Percentiles rank a stretch among this genome's conserved stretches.
These are phyloP conservation scores for Chiloscyllium punctatum DNA, from an alignment of 2,797 vertebrate species.

Conservation along the genomic window DNA sequence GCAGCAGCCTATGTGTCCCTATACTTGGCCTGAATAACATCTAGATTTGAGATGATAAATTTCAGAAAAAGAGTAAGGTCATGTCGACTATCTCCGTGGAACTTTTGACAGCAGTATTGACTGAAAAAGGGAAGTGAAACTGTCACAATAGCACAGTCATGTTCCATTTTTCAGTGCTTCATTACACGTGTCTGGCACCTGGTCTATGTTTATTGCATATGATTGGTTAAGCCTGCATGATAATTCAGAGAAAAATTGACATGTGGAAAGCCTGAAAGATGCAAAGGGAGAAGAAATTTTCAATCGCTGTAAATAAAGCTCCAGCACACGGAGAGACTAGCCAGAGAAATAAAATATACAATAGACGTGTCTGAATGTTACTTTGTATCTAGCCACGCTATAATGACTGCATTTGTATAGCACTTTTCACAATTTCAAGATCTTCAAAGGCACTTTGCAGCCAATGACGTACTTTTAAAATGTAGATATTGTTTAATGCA, in stretches of 20 bases:
- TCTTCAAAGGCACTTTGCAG: neutral
- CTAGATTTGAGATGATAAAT: neutral
- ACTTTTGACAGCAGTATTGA: neutral
- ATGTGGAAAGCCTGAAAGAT: neutral
- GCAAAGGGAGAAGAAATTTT: neutral
- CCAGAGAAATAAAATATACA: neutral
- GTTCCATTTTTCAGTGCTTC: neutral
- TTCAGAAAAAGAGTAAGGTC: neutral
- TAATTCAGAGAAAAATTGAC: neutral
- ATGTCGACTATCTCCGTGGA: neutral
- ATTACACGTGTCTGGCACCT: neutral
- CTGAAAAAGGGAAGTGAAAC: neutral
- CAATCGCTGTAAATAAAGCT: neutral
- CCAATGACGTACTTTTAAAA: neutral
- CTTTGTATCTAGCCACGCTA: neutral
- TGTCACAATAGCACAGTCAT: neutral
- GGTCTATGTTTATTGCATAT: neutral
- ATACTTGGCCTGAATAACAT: neutral
- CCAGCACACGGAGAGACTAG: neutral
- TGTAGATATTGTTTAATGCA: neutral
- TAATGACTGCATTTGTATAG: neutral
- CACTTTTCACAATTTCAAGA: neutral
- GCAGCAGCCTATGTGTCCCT: neutral
- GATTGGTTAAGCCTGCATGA: neutral
- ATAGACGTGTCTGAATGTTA: neutral